Evolutionary conservation across 2,797 vertebrate genomes (phyloP).

Genomic region (Pampus argenteus): DNA sequence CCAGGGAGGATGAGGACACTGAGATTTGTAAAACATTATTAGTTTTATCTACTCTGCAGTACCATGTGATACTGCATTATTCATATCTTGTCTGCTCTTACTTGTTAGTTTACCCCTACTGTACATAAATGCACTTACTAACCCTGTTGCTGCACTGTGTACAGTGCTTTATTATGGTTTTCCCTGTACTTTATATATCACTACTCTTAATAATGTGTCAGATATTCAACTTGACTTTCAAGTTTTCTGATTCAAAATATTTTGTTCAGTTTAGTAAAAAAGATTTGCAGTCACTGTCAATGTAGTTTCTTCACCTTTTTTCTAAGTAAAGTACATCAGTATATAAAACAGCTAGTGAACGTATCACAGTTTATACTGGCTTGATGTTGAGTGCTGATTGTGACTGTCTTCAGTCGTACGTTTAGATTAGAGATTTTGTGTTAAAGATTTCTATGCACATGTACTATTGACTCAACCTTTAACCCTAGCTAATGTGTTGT

Average conservation of each 20-base stretch:
- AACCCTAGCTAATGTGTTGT: background rate
- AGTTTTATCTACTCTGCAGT: constrained; percentile 41
- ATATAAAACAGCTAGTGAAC: too few relatives aligned
- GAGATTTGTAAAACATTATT: constrained; percentile 50
- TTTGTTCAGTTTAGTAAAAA: background rate
- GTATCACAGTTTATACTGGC: background rate
- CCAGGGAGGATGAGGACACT: constrained; percentile 58
- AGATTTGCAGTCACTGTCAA: background rate
- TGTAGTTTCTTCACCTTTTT: background rate
- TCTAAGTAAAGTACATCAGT: too few relatives aligned
- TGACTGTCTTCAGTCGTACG: background rate
- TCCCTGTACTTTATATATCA: background rate
- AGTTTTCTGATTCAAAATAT: constrained; percentile 10
- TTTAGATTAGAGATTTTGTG: background rate
- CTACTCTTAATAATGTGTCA: constrained; percentile 3
- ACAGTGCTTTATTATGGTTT: constrained; percentile 2
- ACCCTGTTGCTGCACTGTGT: background rate
- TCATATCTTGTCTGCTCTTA: constrained; percentile 33
- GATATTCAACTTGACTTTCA: constrained; percentile 17
- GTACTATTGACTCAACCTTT: constrained; percentile 18
- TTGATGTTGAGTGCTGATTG: too few relatives aligned
- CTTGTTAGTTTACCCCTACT: constrained; percentile 23
- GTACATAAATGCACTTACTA: constrained; percentile 28
- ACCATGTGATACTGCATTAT: constrained; percentile 33
- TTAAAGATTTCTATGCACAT: too few relatives aligned